Conservation (phyloP, 2,797 vertebrate species). For the Lophotriccus pileatus region DNA sequence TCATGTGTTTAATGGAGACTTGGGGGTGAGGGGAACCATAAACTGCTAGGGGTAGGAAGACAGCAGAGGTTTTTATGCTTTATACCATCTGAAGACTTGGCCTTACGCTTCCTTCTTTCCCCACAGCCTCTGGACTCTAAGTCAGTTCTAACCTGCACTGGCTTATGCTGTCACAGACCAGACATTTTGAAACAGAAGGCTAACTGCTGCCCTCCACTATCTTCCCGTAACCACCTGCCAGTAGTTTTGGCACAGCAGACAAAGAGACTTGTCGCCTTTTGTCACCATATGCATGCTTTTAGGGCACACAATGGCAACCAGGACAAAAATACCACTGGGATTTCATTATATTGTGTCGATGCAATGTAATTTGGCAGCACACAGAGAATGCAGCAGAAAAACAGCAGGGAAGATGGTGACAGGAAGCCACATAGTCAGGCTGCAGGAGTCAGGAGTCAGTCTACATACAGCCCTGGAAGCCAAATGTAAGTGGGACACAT, state of each 20-base stretch:
- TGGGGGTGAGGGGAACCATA: not conserved
- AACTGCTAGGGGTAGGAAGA: not conserved
- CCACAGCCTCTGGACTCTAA: not conserved
- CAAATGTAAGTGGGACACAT: not conserved
- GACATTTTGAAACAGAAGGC: not conserved
- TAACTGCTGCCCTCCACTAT: not conserved
- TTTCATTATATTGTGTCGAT: constrained; percentile 26
- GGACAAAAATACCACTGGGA: constrained; percentile 48
- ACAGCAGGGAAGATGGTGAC: not conserved
- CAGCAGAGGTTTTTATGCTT: not conserved
- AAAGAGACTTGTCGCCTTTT: constrained; percentile 11
- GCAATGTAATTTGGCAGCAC: constrained; percentile 38
- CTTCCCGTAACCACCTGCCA: not conserved
- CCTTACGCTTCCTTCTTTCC: not conserved
- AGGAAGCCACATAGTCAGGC: not conserved
- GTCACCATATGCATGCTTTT: constrained; percentile 41
- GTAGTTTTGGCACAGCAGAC: not conserved
- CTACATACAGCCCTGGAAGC: not conserved
- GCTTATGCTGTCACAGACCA: not conserved
- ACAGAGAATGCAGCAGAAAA: constrained; percentile 36
- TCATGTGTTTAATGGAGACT: not conserved
- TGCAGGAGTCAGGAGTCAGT: not conserved
- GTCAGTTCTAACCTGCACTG: not conserved
- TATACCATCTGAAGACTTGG: not conserved
- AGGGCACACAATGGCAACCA: constrained; percentile 36